Percentiles rank a stretch among this genome's conserved stretches.
Evolutionary conservation across 2,113 vertebrate genomes (phyloP).

Genomic region (Gymnorhina tibicen): DNA sequence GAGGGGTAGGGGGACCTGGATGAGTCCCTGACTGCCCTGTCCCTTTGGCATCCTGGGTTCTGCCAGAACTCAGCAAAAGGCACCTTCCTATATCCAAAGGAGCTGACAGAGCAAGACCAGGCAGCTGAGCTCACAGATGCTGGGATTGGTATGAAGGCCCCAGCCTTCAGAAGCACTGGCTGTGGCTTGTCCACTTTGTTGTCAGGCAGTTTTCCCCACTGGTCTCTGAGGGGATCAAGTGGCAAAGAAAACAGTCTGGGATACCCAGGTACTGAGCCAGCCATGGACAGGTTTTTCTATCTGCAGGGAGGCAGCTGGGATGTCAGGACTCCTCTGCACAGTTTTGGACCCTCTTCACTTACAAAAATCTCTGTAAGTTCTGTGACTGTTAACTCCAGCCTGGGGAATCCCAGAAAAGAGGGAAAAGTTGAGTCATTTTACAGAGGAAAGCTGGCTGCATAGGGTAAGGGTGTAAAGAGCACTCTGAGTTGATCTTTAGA

Average conservation of each 20-base stretch:
- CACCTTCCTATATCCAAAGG: not conserved
- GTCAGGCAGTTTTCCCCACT: not conserved
- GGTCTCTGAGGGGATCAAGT: not conserved
- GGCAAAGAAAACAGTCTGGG: not conserved
- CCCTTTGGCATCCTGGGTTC: not conserved
- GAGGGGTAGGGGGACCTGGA: not conserved
- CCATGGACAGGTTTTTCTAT: not conserved
- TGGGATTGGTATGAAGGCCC: not conserved
- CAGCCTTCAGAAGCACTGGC: not conserved
- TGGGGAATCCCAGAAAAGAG: not conserved
- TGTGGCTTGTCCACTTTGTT: not conserved
- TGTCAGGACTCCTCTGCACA: not conserved
- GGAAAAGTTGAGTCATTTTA: not conserved
- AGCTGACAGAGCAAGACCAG: not conserved
- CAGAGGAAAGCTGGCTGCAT: not conserved
- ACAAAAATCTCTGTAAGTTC: not conserved
- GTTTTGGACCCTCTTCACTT: not conserved
- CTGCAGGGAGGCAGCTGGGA: not conserved
- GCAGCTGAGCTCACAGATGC: not conserved
- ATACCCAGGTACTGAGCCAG: not conserved
- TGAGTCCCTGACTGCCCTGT: not conserved
- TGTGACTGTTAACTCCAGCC: not conserved
- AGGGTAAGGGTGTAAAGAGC: not conserved
- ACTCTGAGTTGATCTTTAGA: not conserved
- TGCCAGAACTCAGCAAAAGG: not conserved